Conservation (phyloP, 2,113 vertebrate species). For the Terrapene triunguis region DNA sequence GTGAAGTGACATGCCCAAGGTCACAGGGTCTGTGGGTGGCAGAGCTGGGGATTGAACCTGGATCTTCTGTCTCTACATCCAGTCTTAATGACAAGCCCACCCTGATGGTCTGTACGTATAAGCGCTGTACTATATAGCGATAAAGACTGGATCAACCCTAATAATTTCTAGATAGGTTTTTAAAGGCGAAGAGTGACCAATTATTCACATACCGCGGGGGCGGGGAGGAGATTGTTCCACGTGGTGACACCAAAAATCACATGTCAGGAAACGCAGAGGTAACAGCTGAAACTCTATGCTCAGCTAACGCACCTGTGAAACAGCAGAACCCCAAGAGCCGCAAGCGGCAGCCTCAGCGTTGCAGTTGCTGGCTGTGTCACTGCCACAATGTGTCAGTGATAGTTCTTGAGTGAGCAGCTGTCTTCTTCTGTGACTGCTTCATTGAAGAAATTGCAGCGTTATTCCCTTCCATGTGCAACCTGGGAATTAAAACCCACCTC, state of each 20-base stretch:
- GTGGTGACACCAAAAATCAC: background rate
- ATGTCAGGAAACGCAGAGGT: background rate
- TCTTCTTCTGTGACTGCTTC: background rate
- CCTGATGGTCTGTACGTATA: background rate
- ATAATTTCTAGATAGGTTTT: background rate
- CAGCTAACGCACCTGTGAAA: background rate
- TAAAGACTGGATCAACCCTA: background rate
- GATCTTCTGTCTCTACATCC: background rate
- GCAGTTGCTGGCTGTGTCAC: background rate
- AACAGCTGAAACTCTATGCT: background rate
- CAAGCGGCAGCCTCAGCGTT: background rate
- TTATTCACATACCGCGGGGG: background rate
- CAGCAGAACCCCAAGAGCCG: background rate
- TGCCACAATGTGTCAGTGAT: background rate
- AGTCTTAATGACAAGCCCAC: background rate
- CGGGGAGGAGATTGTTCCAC: background rate
- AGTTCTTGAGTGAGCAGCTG: background rate
- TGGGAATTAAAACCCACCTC: background rate
- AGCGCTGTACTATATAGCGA: background rate
- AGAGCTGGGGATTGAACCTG: background rate
- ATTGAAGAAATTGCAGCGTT: no score
- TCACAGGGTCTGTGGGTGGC: background rate
- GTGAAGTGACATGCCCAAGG: background rate
- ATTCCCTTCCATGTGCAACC: background rate
- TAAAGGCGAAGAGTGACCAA: background rate